These are phyloP conservation scores for Drosophila bocqueti DNA, from an alignment of 1,140 invertebrate genomes.

Conservation along the genomic window DNA sequence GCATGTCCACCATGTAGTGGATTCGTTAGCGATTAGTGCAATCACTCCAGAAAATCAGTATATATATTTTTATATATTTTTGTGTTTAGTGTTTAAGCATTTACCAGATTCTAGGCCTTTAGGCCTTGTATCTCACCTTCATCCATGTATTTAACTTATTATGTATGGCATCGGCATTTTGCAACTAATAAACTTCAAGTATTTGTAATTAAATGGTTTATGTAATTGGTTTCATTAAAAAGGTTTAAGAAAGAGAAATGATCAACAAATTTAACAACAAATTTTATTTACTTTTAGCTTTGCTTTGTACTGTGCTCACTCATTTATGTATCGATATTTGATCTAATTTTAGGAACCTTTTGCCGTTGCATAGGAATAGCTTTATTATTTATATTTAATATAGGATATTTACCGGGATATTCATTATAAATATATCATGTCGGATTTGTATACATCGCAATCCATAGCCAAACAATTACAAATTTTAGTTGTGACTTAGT, in stretches of 20 bases:
- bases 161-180: slow-evolving; percentile 55
- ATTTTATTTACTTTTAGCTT: not conserved
- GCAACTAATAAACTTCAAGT: slow-evolving; percentile 49
- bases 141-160: slow-evolving; percentile 73
- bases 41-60: slow-evolving; percentile 10
- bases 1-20: slow-evolving; percentile 80
- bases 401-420: too few species aligned
- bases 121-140: slow-evolving; percentile 11
- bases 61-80: slow-evolving; percentile 34
- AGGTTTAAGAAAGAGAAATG: not conserved
- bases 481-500: too few species aligned
- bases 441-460: too few species aligned
- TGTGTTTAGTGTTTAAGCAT: slow-evolving; percentile 31
- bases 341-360: slow-evolving; percentile 4
- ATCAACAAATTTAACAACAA: too few species aligned
- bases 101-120: slow-evolving; percentile 13
- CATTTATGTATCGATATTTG: not conserved
- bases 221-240: not conserved
- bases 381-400: not conserved
- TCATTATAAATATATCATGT: too few species aligned
- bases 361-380: not conserved
- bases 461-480: too few species aligned
- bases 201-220: slow-evolving; percentile 2
- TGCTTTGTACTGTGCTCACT: not conserved
- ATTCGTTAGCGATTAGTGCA: not conserved